Evolutionary conservation across 1,140 invertebrate species (phyloP).

Genomic region (Zaprionus kolodkinae): DNA sequence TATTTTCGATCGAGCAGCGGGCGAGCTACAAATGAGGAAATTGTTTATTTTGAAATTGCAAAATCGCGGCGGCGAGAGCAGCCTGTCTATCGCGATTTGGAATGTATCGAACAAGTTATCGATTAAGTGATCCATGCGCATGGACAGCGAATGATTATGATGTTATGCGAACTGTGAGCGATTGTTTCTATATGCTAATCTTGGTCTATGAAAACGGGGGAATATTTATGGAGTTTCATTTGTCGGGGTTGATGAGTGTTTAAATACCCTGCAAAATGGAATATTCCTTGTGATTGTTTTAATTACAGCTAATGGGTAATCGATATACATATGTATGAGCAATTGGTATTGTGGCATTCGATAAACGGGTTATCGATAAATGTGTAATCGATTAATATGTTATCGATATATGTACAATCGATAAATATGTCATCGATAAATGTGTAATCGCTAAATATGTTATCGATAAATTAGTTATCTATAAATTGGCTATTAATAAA

Average conservation of each 20-base stretch:
- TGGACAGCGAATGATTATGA: neutral
- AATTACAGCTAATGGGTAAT: too few relatives aligned
- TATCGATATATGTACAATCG: too few relatives aligned
- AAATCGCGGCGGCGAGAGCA: neutral
- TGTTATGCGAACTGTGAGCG: neutral
- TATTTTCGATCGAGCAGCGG: constrained; percentile 36
- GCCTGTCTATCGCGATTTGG: neutral
- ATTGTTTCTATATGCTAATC: neutral
- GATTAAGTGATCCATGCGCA: neutral
- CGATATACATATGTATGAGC: too few relatives aligned
- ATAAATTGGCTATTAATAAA: too few relatives aligned
- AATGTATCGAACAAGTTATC: neutral
- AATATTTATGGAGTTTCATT: neutral
- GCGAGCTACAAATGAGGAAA: constrained; percentile 26
- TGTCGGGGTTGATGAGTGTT: too few relatives aligned
- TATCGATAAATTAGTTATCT: too few relatives aligned
- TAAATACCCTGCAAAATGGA: neutral
- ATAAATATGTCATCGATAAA: too few relatives aligned
- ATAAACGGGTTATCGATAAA: too few relatives aligned
- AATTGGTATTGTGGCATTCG: too few relatives aligned
- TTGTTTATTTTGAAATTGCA: constrained; percentile 58
- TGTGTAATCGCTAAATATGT: too few relatives aligned
- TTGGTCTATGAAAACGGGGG: neutral
- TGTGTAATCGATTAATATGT: too few relatives aligned
- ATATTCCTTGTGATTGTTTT: neutral